A percentile compares a stretch with the other conserved stretches of the same genome.
Evolutionary conservation across 1,140 invertebrate genomes (phyloP).

Genomic region (Elymnias hypermnestra): DNA sequence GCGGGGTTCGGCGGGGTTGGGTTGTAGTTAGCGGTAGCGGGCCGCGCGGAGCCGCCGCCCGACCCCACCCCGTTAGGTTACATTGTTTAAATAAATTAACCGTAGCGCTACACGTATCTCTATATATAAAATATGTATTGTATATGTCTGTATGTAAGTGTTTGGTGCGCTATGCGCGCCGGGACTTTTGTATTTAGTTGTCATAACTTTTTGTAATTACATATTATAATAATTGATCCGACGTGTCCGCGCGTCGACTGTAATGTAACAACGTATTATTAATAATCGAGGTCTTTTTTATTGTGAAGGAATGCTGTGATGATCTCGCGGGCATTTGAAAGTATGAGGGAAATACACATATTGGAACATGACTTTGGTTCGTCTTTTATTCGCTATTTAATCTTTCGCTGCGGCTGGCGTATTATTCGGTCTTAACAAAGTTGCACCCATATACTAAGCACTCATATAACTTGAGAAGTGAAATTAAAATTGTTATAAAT

Average conservation of each 20-base stretch:
- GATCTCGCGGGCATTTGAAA: conserved; percentile 64
- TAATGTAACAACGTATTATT: conserved; percentile 15
- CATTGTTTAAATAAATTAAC: conserved; percentile 55
- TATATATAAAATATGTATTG: conserved; percentile 67
- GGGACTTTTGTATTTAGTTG: conserved; percentile 71
- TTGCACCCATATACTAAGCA: no score
- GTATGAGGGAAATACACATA: conserved; percentile 67
- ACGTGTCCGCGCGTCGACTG: conserved; percentile 28
- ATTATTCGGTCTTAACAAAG: no score
- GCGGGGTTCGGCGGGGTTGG: conserved; percentile 17
- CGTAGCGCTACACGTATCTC: conserved; percentile 60
- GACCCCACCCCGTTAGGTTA: conserved; percentile 44
- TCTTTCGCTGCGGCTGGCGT: no score
- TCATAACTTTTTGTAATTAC: conserved; percentile 72
- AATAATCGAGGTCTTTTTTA: conserved; percentile 64
- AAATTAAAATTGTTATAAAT: no score
- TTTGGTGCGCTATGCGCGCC: conserved; percentile 67
- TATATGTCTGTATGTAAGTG: conserved; percentile 69
- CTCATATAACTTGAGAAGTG: no score
- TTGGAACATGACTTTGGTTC: conserved; percentile 52
- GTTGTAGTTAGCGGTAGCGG: conserved; percentile 13
- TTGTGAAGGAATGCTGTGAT: conserved; percentile 63
- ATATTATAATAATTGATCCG: conserved; percentile 51
- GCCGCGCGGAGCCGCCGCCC: conserved; percentile 2
- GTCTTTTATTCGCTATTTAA: no score